phyloP scores from a whole-genome alignment of 2,113 vertebrate species.

The Hypocryptadius cinnamomeus region DNA sequence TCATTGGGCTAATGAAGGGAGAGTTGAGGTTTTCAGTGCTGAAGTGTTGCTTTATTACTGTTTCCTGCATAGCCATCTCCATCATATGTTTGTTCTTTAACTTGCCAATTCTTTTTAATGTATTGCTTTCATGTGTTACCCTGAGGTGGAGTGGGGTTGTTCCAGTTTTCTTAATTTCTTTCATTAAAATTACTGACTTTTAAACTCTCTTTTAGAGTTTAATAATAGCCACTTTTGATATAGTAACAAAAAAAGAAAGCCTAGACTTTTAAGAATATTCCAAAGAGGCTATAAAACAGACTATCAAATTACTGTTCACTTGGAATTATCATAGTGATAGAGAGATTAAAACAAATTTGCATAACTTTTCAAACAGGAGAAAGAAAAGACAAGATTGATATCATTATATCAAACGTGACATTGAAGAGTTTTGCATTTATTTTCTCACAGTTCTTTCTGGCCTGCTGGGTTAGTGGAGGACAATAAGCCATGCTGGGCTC shows the following conservation, averaged over 20 bases:
- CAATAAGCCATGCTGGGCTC: not conserved
- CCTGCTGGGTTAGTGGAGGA: not conserved
- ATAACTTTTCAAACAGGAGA: not conserved
- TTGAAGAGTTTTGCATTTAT: not conserved
- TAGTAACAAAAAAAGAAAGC: not conserved
- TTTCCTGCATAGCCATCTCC: not conserved
- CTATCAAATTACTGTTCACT: not conserved
- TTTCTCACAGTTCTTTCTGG: not conserved
- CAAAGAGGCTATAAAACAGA: not conserved
- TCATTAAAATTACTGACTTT: not conserved
- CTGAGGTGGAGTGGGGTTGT: not conserved
- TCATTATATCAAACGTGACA: not conserved
- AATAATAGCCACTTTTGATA: not conserved
- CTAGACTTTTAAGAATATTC: not conserved
- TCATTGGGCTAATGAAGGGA: not conserved
- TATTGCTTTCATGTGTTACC: not conserved
- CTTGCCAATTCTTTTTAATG: not conserved
- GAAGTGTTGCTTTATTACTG: not conserved
- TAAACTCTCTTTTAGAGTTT: not conserved
- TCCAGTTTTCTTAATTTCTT: not conserved
- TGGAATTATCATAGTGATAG: not conserved
- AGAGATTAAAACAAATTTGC: slow-evolving; percentile 13
- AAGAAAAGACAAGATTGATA: not conserved
- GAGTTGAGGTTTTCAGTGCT: not conserved
- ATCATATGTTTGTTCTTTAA: not conserved